Percentiles rank a stretch among this genome's conserved stretches.
Conservation (phyloP, 2,797 vertebrate species). For the Channa striata region DNA sequence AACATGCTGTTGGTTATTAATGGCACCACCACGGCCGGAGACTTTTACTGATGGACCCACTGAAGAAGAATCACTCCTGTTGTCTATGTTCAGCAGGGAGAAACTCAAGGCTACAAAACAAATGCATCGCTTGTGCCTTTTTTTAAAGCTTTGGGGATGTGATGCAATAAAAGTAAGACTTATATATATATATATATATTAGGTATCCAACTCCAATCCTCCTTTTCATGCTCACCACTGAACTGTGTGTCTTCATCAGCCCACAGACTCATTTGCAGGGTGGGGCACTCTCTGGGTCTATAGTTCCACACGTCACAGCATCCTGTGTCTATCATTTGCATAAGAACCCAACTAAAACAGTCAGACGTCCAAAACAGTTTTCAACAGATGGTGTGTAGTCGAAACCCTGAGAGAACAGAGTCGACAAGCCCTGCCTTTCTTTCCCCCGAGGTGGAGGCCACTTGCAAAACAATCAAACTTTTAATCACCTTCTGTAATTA, state of each 20-base stretch:
- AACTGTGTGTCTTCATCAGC: conserved; percentile 51
- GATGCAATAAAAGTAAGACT: background rate
- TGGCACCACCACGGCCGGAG: conserved; percentile 27
- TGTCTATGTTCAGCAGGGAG: conserved; percentile 24
- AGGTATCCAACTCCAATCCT: background rate
- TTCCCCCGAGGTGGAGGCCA: conserved; percentile 47
- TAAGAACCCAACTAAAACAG: conserved; percentile 45
- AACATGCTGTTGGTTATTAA: conserved; percentile 46
- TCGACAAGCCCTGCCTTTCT: conserved; percentile 53
- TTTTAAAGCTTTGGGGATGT: background rate
- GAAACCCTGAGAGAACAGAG: conserved; percentile 52
- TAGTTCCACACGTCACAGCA: conserved; percentile 18
- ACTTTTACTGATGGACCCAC: conserved; percentile 39
- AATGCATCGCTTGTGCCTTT: conserved; percentile 2
- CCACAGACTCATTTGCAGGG: conserved; percentile 34
- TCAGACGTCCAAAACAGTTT: conserved; percentile 13
- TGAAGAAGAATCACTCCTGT: conserved; percentile 30
- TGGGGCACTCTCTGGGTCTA: background rate
- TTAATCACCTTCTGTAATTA: conserved; percentile 30
- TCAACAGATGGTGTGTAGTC: conserved; percentile 70
- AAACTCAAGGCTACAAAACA: conserved; percentile 17
- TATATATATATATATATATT: too few relatives aligned
- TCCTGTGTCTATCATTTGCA: conserved; percentile 44
- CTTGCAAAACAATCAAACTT: conserved; percentile 22
- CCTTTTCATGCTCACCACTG: conserved; percentile 8